Evolutionary conservation across 2,888 invertebrate species (phyloP), one percentile per base, ranked within the genome.

Genomic region (Crioceris asparagi): DNA sequence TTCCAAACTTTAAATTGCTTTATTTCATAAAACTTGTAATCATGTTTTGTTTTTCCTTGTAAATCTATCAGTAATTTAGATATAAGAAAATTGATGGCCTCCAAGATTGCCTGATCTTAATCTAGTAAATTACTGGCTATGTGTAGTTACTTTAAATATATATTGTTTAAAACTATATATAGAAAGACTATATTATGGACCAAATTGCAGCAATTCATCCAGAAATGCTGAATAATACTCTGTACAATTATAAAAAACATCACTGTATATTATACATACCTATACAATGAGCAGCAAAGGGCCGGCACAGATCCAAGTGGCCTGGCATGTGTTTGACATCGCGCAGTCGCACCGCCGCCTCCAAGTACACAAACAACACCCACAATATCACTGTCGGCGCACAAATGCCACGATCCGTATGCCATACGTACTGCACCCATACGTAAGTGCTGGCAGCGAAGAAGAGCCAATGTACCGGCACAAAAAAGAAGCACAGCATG

Each of bases 381-480:
- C 94, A 96, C 54, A 96, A 72, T 57, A 86, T 82, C 57, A 93
- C 83, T 49, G 94, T 94, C 39, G 93, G 93, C 63, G 92, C 73
- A 71, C 93, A 94, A 54, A 94, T 78, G 57, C 94, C 57, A 51
- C 69, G 64, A 85, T 93, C 92, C 75, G 92, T 90, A 67, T 91
- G 90, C 93, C 93, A 96, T 49, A 94, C 88, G 66, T 91, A 93
- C 68, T 96, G 94, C 60, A 96, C 88, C 94, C 94, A 97, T 47
- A 97, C 94, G 68, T 96, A 97, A 59, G 94, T 94, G 69, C 93
- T 93, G 57, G 96, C 96, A 45, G 90, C 87, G 66, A 97, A 94
- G 69, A 96, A 92, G 63, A 94, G 75, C 84, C 93, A 93, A 67
- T 94, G 90, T 55, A 94, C 83, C 51, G 97, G 97, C 72, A 98